Evolutionary conservation across 2,797 vertebrate genomes (phyloP).

Genomic region (Huso huso): DNA sequence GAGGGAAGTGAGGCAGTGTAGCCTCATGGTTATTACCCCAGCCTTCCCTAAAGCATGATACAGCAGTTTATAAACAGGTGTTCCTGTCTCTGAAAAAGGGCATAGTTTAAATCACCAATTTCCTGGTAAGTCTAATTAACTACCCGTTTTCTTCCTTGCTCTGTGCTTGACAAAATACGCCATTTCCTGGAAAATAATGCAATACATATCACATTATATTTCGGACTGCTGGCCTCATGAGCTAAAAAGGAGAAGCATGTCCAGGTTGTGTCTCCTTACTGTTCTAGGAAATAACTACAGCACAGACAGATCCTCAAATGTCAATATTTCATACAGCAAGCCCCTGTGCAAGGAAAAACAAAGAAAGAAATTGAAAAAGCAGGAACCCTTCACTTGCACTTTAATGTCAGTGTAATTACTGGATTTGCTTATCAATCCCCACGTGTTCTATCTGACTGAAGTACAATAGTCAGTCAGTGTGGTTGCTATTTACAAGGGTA

Average conservation of each 20-base stretch:
- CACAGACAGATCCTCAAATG: no score
- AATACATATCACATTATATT: no score
- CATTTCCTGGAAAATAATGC: no score
- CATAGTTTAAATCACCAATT: not conserved
- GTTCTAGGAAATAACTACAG: no score
- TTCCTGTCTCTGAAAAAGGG: not conserved
- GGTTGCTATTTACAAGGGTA: not conserved
- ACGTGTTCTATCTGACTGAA: not conserved
- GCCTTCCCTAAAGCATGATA: not conserved
- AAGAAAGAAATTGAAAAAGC: no score
- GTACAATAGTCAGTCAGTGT: not conserved
- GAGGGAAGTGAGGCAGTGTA: not conserved
- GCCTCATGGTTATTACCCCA: not conserved
- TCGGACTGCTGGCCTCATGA: no score
- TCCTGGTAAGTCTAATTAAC: not conserved
- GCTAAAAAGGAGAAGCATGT: no score
- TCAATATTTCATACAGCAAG: not conserved
- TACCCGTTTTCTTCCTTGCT: no score
- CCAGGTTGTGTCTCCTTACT: no score
- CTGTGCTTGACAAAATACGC: no score
- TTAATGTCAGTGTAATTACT: no score
- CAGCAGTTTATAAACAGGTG: not conserved
- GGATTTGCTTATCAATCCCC: not conserved
- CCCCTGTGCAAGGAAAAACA: not conserved
- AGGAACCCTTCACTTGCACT: no score